Base-by-base conservation (phyloP, 2,113 vertebrate species). In the Melanerpes formicivorus region DNA sequence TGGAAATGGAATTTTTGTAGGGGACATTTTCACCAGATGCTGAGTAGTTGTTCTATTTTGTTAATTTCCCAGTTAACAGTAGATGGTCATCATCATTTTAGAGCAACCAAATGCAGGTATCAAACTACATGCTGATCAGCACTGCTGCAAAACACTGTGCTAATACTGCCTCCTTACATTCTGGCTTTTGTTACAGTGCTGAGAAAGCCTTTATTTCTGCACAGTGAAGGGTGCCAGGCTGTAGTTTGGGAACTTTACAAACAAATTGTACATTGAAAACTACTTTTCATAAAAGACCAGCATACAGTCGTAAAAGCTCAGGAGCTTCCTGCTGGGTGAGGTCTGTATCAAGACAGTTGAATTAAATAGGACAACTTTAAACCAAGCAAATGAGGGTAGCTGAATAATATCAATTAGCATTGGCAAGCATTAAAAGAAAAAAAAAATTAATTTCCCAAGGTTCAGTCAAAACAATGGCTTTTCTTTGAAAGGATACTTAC, bases 221-320 rank as follows among this genome's bases (percentile, higher is more conserved):
- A 87, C 40, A 84, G 18, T 10, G 26, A 84, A 54, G 19, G 4
- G 4, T 15, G 14, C 8, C 46, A 69, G 32, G 23, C 26, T 88
- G 26, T 89, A 89, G 91, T 88, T 82, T 77, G 23, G 73, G 37
- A 82, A 64, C 14, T 70, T 82, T 32, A 48, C 25, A 82, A 88
- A 78, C 23, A 63, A 95, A 88, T 58, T 66, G 27, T 76, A 66
- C 0, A 2, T n/a, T 76, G 18, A 11, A 88, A 93, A 79, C 26
- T 12, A 56, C 25, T 65, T 80, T 64, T 89, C 27, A 54, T 89
- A 58, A 44, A 85, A 89, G 34, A 81, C 12, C 21, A 84, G 34
- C 80, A 87, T 72, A 78, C 50, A 93, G 58, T 44, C 95, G 63
- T 60, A 93, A 84, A 78, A 93, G n/a, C 30, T 60, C 25, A 6